A percentile compares a stretch with the other conserved stretches of the same genome.
These are phyloP conservation scores for Heliconius hermathena DNA, from an alignment of 1,140 invertebrate genomes.

Conservation along the genomic window DNA sequence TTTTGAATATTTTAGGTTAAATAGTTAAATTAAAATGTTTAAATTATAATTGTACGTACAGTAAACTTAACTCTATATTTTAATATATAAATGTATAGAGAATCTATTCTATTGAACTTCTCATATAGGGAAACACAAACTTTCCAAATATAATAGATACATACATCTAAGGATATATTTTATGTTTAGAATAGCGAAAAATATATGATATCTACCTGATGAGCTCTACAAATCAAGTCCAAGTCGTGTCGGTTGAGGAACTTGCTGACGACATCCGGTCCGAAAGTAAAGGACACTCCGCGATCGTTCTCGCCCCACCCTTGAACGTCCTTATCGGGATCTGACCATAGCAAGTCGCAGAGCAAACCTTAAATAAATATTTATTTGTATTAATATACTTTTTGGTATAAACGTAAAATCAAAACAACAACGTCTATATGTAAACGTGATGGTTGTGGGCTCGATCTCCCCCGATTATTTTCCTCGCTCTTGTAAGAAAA, in stretches of 20 bases:
- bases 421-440: too few species aligned
- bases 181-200: neutral
- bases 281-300: slow-evolving; percentile 94
- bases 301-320: slow-evolving; percentile 95
- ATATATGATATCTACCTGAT: slow-evolving; percentile 83
- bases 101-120: too few species aligned
- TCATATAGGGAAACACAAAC: too few species aligned
- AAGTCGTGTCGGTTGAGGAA: slow-evolving; percentile 93
- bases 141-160: neutral
- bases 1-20: too few species aligned
- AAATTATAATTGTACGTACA: too few species aligned
- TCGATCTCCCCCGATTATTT: too few species aligned
- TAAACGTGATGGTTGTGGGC: too few species aligned
- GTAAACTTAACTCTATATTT: too few species aligned
- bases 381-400: neutral
- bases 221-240: slow-evolving; percentile 94
- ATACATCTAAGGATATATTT: neutral
- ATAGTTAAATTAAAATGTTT: too few species aligned
- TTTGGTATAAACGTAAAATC: too few species aligned
- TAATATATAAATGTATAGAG: too few species aligned
- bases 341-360: slow-evolving; percentile 95
- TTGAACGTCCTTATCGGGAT: slow-evolving; percentile 93
- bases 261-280: slow-evolving; percentile 91
- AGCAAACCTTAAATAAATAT: slow-evolving; percentile 83
- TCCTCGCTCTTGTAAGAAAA: too few species aligned